These are phyloP conservation scores for Tinamus major DNA, from an alignment of 2,797 vertebrate genomes.

Conservation along the genomic window DNA sequence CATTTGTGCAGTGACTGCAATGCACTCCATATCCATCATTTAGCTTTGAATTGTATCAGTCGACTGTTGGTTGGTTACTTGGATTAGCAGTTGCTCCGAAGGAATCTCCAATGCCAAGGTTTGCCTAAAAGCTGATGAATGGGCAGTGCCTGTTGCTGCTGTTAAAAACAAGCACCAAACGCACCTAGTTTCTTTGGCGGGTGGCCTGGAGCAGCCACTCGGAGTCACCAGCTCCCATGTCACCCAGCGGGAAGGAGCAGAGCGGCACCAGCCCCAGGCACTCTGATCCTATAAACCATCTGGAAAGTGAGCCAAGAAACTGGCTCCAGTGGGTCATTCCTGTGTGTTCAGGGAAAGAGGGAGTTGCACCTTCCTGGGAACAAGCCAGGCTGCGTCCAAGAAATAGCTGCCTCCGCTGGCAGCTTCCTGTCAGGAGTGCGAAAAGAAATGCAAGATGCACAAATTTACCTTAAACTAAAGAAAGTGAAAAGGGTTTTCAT, in stretches of 20 bases:
- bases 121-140: not conserved
- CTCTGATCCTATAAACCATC: rapidly evolving
- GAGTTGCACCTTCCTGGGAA: not conserved
- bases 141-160: not conserved
- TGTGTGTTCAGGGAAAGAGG: not conserved
- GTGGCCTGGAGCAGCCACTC: no score
- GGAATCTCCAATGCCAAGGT: not conserved
- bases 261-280: not conserved
- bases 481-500: not conserved
- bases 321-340: not conserved
- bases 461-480: not conserved
- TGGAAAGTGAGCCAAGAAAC: not conserved
- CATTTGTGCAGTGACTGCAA: rapidly evolving
- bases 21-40: not conserved
- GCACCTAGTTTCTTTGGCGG: no score
- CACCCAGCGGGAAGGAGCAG: not conserved
- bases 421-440: not conserved
- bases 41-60: not conserved
- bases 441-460: not conserved
- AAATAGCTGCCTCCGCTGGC: not conserved
- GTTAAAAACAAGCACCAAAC: no score
- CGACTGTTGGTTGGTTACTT: not conserved
- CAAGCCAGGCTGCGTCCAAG: not conserved
- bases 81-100: not conserved
- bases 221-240: no score